These are phyloP conservation scores for Muscicapa striata DNA, from an alignment of 2,797 vertebrate species.

Conservation along the genomic window DNA sequence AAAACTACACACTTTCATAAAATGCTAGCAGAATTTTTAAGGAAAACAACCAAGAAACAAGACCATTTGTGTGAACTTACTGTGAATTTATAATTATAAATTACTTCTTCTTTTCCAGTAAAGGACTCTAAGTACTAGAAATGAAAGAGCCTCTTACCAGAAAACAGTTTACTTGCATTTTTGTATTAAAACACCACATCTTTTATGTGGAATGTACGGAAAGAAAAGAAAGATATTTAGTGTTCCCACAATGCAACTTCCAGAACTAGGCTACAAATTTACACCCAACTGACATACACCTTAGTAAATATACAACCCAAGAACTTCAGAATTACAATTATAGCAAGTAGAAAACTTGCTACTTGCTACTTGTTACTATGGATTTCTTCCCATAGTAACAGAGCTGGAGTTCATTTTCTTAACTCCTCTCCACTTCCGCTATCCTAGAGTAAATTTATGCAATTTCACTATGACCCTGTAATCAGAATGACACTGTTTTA, in stretches of 20 bases:
- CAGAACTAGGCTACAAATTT: not conserved
- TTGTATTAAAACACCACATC: not conserved
- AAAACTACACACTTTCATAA: not conserved
- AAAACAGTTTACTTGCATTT: not conserved
- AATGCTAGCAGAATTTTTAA: not conserved
- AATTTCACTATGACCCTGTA: not conserved
- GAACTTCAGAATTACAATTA: not conserved
- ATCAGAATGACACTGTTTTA: not conserved
- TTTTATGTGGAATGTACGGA: not conserved
- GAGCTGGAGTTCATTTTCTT: not conserved
- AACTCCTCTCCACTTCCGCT: not conserved
- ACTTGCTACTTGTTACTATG: too few species aligned
- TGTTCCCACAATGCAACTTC: not conserved
- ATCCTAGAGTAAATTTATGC: not conserved
- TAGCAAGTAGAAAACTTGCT: not conserved
- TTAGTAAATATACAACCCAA: not conserved
- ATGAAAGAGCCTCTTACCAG: not conserved
- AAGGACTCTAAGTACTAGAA: not conserved
- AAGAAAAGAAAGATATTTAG: not conserved
- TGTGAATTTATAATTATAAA: not conserved
- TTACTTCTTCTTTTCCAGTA: not conserved
- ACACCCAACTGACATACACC: not conserved
- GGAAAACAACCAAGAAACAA: not conserved
- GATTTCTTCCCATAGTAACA: not conserved
- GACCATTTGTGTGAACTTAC: not conserved